Evolutionary conservation across 2,888 invertebrate genomes (phyloP).

Genomic region (Anarsia innoxiella): DNA sequence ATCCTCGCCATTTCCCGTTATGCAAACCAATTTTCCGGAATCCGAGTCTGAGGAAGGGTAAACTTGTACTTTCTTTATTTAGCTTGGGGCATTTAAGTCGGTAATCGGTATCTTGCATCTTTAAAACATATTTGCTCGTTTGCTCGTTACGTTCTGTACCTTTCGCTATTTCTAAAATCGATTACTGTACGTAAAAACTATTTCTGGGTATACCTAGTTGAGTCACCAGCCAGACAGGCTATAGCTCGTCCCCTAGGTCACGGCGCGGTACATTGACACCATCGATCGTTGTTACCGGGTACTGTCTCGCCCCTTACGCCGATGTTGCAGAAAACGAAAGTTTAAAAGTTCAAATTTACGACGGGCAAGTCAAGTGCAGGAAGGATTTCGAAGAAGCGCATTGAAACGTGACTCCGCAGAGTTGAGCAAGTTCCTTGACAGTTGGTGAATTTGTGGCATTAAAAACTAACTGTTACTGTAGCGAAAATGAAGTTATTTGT

Average conservation of each 20-base stretch:
- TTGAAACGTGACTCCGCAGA: slow-evolving; percentile 47
- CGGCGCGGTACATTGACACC: slow-evolving; percentile 4
- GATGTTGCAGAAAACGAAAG: slow-evolving; percentile 5
- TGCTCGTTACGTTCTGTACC: too few species aligned
- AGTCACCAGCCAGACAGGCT: slow-evolving; percentile 7
- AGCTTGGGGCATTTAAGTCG: too few species aligned
- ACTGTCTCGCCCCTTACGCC: background rate
- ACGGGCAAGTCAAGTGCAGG: slow-evolving; percentile 27
- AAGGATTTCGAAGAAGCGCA: slow-evolving; percentile 50
- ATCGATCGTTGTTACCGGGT: slow-evolving; percentile 1
- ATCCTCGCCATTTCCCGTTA: slow-evolving; percentile 10
- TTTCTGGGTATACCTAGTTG: too few species aligned
- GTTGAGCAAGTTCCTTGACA: slow-evolving; percentile 47
- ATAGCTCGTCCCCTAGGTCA: slow-evolving; percentile 5
- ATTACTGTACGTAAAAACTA: too few species aligned
- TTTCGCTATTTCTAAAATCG: too few species aligned
- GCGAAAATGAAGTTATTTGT: slow-evolving; percentile 8
- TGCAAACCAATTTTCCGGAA: slow-evolving; percentile 7
- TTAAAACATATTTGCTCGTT: too few species aligned
- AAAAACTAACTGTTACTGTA: slow-evolving; percentile 13
- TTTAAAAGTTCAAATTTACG: slow-evolving; percentile 28
- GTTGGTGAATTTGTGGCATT: slow-evolving; percentile 28
- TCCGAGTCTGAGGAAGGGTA: background rate
- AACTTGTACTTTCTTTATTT: slow-evolving; percentile 1
- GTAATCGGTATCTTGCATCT: too few species aligned